Base-by-base conservation (phyloP, 2,797 vertebrate genomes). In the Perodicticus potto region DNA sequence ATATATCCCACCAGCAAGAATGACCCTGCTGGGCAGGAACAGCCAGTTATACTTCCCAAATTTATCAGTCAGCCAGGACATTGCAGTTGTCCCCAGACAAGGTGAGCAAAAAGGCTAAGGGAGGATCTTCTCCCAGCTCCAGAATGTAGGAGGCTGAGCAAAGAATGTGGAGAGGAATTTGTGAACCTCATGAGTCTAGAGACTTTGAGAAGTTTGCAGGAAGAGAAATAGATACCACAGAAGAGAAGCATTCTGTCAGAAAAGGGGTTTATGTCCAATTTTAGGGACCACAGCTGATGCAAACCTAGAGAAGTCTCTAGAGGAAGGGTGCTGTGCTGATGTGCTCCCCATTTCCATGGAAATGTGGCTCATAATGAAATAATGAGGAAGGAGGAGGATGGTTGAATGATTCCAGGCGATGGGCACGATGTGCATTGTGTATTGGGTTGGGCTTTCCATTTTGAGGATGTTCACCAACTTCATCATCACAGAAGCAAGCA, bases 301-400 rank as follows among this genome's bases (percentile, higher is more conserved):
- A 91, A 80, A 65, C 11, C 27, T 49, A 49, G 80, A 84, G 45
- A 57, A 85, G 22, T 72, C 73, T 55, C 63, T 72, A 22, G 61
- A 59, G 34, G 45, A 53, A 63, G 67, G 74, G 7, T 14, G 27
- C 34, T 43, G 19, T 32, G 19, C 61, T 34, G 10, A 17, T 7
- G 12, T 61, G 53, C 53, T 72, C 57, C 27, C 20, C 2, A 3
- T 70, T 27, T 76, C 37, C 53, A 55, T 77, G 70, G 49, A 83
- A 70, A 69, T 27, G 27, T 25, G 2, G 32, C 40, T 53, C 20
- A 8, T 65, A 5, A n/a, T 65, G 55, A 55, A 57, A 19, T 69
- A 32, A 22, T 67, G 49, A 19, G 34, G 77, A 49, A 32, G 59
- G 45, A 82, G 13, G 57, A 81, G 29, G 70, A 23, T 9, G 20